phyloP scores from a whole-genome alignment of 1,140 invertebrate genomes.

The Copidosoma floridanum region DNA sequence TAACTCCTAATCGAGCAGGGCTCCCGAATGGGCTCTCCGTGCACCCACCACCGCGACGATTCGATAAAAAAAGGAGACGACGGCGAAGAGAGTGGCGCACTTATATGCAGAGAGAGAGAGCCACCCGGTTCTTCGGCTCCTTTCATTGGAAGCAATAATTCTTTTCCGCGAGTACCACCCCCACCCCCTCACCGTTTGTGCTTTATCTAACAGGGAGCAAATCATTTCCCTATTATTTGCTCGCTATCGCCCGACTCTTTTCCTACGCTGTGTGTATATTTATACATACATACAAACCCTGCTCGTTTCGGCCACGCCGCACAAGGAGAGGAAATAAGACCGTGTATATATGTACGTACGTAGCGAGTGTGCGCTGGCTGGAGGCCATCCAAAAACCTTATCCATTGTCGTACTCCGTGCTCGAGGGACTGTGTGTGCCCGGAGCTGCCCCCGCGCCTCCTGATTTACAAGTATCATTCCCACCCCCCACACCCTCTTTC shows the following conservation, averaged over 20 bases:
- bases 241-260: slow-evolving; percentile 48
- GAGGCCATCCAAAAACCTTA: slow-evolving; percentile 52
- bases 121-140: slow-evolving; percentile 35
- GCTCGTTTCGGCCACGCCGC: background rate
- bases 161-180: slow-evolving; percentile 49
- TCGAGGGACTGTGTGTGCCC: no score
- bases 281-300: slow-evolving; percentile 19
- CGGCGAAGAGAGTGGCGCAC: no score
- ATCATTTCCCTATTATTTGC: slow-evolving; percentile 60
- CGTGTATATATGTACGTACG: no score
- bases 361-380: no score
- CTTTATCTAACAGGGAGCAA: slow-evolving; percentile 60
- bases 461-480: slow-evolving; percentile 44
- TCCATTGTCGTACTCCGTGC: slow-evolving; percentile 48
- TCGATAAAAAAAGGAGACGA: slow-evolving; percentile 41
- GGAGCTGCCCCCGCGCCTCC: slow-evolving; percentile 19
- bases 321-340: slow-evolving; percentile 20
- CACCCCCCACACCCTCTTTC: slow-evolving; percentile 8
- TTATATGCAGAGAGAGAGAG: background rate
- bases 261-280: background rate
- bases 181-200: no score
- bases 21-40: slow-evolving; percentile 50
- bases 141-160: slow-evolving; percentile 54
- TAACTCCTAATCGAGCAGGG: slow-evolving; percentile 51
- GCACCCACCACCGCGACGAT: no score